Evolutionary conservation across 2,888 invertebrate species (phyloP).

Genomic region (Palloptera scutellata): DNA sequence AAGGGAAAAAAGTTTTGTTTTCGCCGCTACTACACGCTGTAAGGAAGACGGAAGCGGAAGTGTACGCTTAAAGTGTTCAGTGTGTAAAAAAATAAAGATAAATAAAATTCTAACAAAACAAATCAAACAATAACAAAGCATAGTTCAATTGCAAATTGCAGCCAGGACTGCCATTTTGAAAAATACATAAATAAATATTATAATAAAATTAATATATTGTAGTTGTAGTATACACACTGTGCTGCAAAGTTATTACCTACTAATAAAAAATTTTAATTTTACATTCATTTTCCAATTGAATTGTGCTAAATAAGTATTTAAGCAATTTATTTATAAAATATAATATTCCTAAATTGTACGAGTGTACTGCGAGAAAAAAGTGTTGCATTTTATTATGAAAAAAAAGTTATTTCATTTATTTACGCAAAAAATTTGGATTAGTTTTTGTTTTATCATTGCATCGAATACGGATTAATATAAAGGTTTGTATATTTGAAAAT

Average conservation of each 20-base stretch:
- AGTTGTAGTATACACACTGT: background rate
- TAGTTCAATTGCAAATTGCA: slow-evolving; percentile 29
- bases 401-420: too few species aligned
- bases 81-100: slow-evolving; percentile 3
- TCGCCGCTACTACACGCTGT: background rate
- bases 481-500: too few species aligned
- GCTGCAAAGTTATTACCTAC: background rate
- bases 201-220: background rate
- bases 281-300: background rate
- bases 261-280: background rate
- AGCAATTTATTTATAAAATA: slow-evolving; percentile 1
- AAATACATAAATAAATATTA: too few species aligned
- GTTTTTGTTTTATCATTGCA: too few species aligned
- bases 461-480: too few species aligned
- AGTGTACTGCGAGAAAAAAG: too few species aligned
- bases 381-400: too few species aligned
- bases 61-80: background rate
- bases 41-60: slow-evolving; percentile 7
- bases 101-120: slow-evolving; percentile 12
- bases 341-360: too few species aligned
- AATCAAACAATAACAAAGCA: slow-evolving; percentile 16
- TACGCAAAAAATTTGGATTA: too few species aligned
- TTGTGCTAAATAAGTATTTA: background rate
- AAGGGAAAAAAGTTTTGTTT: slow-evolving; percentile 1
- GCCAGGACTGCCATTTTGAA: slow-evolving; percentile 27